These are phyloP conservation scores for Drosophila malerkotliana DNA, from an alignment of 1,140 invertebrate genomes.

Conservation along the genomic window DNA sequence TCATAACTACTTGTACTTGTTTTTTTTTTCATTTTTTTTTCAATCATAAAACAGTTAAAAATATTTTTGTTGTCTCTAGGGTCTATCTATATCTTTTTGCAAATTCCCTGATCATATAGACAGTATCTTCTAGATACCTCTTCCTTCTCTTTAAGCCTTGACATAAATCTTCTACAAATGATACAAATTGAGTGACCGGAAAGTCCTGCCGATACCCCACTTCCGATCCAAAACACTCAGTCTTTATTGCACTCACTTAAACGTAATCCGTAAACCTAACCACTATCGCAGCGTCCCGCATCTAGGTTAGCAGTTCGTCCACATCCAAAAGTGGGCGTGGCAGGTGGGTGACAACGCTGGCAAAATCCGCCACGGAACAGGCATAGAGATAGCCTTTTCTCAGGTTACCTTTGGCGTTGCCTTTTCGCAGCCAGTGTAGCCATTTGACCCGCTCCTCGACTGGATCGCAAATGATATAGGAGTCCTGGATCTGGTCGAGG, in stretches of 20 bases:
- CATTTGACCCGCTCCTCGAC: slow-evolving; percentile 84
- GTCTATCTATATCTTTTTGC: too few species aligned
- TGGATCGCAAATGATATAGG: slow-evolving; percentile 85
- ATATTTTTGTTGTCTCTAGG: too few species aligned
- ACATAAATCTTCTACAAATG: neutral
- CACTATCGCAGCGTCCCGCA: slow-evolving; percentile 3
- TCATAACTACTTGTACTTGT: too few species aligned
- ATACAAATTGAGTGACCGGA: neutral
- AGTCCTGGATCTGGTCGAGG: slow-evolving; percentile 60
- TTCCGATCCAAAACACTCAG: slow-evolving; percentile 14
- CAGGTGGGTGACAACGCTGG: slow-evolving; percentile 84
- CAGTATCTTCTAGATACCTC: too few species aligned
- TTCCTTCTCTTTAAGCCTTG: too few species aligned
- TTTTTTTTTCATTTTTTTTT: too few species aligned
- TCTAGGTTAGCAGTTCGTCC: slow-evolving; percentile 44
- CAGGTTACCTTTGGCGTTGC: slow-evolving; percentile 84
- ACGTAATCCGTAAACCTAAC: neutral
- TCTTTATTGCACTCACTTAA: slow-evolving; percentile 28
- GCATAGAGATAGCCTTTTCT: slow-evolving; percentile 84
- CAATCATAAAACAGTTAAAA: too few species aligned
- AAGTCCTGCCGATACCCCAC: neutral
- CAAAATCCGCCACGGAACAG: slow-evolving; percentile 87
- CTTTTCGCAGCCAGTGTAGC: slow-evolving; percentile 84
- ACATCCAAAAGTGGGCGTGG: slow-evolving; percentile 51
- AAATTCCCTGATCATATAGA: too few species aligned